Conservation (phyloP, 2,888 invertebrate species). For the Bombylius discolor region DNA sequence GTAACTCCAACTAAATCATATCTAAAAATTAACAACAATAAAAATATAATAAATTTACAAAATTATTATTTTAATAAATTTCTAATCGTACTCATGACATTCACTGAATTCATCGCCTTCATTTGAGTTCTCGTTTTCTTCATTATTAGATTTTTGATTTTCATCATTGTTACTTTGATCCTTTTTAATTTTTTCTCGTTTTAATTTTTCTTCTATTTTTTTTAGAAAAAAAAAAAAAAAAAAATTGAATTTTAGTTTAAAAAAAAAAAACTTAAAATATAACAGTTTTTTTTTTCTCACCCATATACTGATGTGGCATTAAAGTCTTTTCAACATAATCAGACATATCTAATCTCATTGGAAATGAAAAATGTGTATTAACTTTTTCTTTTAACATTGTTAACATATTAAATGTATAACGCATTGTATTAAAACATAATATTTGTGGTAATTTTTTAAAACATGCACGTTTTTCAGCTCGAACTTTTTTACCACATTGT, state of each 20-base stretch:
- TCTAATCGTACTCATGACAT: conserved; percentile 54
- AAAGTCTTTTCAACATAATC: conserved; percentile 88
- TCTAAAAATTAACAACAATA: conserved; percentile 24
- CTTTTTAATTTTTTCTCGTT: conserved; percentile 23
- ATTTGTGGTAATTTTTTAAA: conserved; percentile 89
- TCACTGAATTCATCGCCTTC: conserved; percentile 47
- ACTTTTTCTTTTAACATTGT: conserved; percentile 96
- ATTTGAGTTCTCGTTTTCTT: conserved; percentile 18
- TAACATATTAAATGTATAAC: conserved; percentile 94
- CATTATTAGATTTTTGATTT: conserved; percentile 17
- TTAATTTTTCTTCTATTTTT: conserved; percentile 46
- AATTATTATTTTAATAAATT: conserved; percentile 1
- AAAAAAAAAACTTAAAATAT: not conserved
- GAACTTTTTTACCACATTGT: conserved; percentile 86
- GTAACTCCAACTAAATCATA: conserved; percentile 86
- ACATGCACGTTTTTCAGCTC: conserved; percentile 89
- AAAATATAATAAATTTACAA: not conserved
- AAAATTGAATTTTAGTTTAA: not conserved
- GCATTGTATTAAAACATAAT: conserved; percentile 91
- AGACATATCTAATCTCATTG: conserved; percentile 83
- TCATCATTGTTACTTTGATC: conserved; percentile 18
- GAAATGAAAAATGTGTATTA: conserved; percentile 94
- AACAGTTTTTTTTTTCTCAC: conserved; percentile 29
- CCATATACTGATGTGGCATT: conserved; percentile 78
- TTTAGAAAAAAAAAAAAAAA: conserved; percentile 17